phyloP scores from a whole-genome alignment of 2,888 invertebrate genomes.

The Autographa pulchrina region DNA sequence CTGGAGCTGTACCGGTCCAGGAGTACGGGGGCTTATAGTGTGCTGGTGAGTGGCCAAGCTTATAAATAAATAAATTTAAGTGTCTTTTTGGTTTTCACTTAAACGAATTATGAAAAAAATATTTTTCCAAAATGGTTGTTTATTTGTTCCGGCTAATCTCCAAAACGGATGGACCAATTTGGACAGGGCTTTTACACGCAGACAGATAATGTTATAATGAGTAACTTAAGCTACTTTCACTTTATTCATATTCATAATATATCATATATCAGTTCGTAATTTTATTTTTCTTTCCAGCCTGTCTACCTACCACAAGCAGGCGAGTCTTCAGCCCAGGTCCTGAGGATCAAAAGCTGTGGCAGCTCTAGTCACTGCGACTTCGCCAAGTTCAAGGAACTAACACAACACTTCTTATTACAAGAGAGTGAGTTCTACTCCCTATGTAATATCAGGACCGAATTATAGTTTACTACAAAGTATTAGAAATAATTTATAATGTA shows the following conservation, averaged over 20 bases:
- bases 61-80: too few relatives aligned
- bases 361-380: slow-evolving; percentile 68
- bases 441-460: slow-evolving; percentile 73
- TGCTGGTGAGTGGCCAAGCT: slow-evolving; percentile 82
- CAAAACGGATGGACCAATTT: too few relatives aligned
- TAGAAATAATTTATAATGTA: slow-evolving; percentile 27
- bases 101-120: too few relatives aligned
- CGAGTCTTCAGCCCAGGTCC: slow-evolving; percentile 63
- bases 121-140: too few relatives aligned
- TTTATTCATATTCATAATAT: too few relatives aligned
- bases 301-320: slow-evolving; percentile 80
- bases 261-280: too few relatives aligned
- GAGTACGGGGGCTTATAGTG: slow-evolving; percentile 69
- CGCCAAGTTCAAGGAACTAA: slow-evolving; percentile 69
- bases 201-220: too few relatives aligned
- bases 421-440: slow-evolving; percentile 75
- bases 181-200: too few relatives aligned
- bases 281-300: slow-evolving; percentile 77
- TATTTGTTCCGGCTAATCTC: too few relatives aligned
- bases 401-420: slow-evolving; percentile 69
- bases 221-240: too few relatives aligned
- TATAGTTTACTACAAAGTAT: slow-evolving; percentile 54
- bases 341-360: slow-evolving; percentile 74
- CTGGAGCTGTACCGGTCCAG: slow-evolving; percentile 77
- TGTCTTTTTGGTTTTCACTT: too few relatives aligned